Evolutionary conservation across 2,797 vertebrate species (phyloP), one percentile per base, ranked within the genome.

Genomic region (Urocyon cinereoargenteus): DNA sequence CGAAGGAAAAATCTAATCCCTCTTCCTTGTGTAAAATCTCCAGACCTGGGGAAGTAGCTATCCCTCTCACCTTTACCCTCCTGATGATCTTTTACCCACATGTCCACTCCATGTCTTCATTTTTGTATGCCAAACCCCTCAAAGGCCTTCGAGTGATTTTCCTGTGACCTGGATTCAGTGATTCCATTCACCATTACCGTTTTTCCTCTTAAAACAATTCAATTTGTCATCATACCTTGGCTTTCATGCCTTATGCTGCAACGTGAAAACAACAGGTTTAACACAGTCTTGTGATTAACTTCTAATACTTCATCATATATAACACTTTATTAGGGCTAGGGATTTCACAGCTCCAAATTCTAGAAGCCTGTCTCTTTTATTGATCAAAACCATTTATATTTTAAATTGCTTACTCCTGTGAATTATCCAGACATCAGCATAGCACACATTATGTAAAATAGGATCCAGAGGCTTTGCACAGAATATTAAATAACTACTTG

Each of bases 371-470:
- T 97, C 78, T 57, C 24, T 96, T 97, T 98, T 96, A 98, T 97
- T 96, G 94, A 98, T 97, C 81, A 93, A 96, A 94, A 95, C 73
- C 9, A 31, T 94, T 97, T 97, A 92, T 97, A 98, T 96, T 97
- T 98, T 96, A 97, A 95, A 94, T 94, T 95, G 24, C 36, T 96
- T 53, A 3, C 84, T 97, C 94, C 96, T 96, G 97, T 87, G 96
- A 96, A 12, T 73, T 83, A 97, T 97, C 95, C 97, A 97, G 88
- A 75, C 61, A 94, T 96, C 79, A 86, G n/a, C 84, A 88, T 2
- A 11, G 89, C 96, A 93, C 96, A 94, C 75, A 97, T 86, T 97
- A 77, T 94, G 83, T 97, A 92, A 98, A 98, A 97, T 86, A 51
- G 90, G 90, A 96, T 85, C 62, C 93, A 83, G 84, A 61, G 59